Evolutionary conservation across 2,888 invertebrate genomes (phyloP), one percentile per base, ranked within the genome.

Genomic region (Tribolium freemani): DNA sequence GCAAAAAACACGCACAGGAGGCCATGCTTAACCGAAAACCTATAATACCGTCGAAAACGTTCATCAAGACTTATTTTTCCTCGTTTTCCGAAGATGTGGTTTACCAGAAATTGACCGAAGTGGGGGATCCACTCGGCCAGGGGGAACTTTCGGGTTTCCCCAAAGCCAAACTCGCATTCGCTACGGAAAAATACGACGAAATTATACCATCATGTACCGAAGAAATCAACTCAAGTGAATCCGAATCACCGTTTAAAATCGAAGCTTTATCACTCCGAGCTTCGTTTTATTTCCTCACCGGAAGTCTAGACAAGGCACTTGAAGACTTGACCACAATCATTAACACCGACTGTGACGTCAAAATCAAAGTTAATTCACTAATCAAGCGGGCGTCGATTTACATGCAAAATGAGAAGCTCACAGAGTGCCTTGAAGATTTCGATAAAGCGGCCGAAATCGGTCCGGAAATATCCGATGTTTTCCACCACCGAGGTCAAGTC

Each of bases 401-500:
- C 78, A 93, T 97, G 86, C 96, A 97, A 84, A 87, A 92, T 63
- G 94, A 94, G 79, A 90, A 93, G 74, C 88, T 91, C 38, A 92
- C 91, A 45, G 90, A 91, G 74, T 94, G 95, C 77, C 88, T 96
- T 77, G 90, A 90, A 64, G 96, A 96, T 85, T 97, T 97, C 86
- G 90, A 91, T 10, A 87, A 85, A 77, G 98, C 97, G 31, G 91
- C 93, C 48, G 88, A 91, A 80, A 84, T 96, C 56, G 94, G 95
- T 80, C 91, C 95, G 0, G 88, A 93, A 31, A 95, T 86, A 48
- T 84, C 71, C 16, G 98, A 98, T 85, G 92, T 98, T 63, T 98
- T 94, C 86, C 96, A 97, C 85, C 97, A 98, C 83, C 89, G 97
- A 75, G 98, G 97, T 60, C 92, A 98, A 91, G 93, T 97, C 5